Evolutionary conservation across 2,888 invertebrate species (phyloP).

Genomic region (Hydraecia micacea): DNA sequence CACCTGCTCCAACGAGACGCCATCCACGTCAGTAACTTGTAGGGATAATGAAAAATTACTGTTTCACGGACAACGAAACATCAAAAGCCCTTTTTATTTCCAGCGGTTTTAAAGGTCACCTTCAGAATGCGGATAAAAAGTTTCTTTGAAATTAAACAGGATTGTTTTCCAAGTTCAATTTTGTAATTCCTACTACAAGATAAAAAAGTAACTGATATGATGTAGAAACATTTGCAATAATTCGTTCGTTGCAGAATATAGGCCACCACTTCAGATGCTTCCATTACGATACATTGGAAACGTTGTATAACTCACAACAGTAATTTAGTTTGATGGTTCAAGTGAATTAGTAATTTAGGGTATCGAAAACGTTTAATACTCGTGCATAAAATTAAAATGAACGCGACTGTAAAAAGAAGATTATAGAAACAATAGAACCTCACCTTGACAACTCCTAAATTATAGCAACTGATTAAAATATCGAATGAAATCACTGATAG

Average conservation of each 20-base stretch:
- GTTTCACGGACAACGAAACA: constrained; percentile 39
- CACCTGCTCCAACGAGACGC: constrained; percentile 60
- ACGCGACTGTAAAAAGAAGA: background rate
- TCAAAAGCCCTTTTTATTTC: constrained; percentile 61
- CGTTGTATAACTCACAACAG: constrained; percentile 60
- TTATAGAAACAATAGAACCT: constrained; percentile 35
- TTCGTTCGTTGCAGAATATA: constrained; percentile 76
- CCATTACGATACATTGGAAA: constrained; percentile 66
- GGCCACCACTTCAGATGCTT: constrained; percentile 77
- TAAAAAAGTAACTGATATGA: constrained; percentile 63
- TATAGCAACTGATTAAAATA: constrained; percentile 31
- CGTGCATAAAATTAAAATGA: background rate
- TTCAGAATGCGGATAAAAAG: constrained; percentile 18
- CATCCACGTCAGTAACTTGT: constrained; percentile 48
- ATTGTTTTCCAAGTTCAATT: constrained; percentile 31
- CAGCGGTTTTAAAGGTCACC: constrained; percentile 28
- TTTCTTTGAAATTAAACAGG: constrained; percentile 27
- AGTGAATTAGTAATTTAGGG: constrained; percentile 50
- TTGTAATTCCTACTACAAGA: constrained; percentile 35
- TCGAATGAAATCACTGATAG: constrained; percentile 42
- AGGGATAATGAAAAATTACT: constrained; percentile 53
- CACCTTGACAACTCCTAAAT: constrained; percentile 48
- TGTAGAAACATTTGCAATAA: constrained; percentile 76
- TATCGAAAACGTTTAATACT: constrained; percentile 21
- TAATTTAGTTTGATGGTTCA: constrained; percentile 54